Conservation (phyloP, 2,113 vertebrate genomes). For the Anarrhichthys ocellatus region DNA sequence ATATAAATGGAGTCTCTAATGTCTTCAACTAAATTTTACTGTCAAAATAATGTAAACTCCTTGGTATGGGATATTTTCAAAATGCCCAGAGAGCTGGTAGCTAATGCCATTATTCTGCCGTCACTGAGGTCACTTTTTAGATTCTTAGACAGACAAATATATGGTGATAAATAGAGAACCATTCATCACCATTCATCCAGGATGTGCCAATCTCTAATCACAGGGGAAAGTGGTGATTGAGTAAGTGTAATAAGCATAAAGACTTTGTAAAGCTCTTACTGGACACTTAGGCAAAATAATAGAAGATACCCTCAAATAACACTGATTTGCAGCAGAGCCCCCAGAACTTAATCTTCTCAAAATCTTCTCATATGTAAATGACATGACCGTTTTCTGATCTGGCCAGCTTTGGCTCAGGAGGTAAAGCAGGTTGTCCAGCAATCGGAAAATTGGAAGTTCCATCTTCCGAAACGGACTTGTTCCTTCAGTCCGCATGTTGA, state of each 20-base stretch:
- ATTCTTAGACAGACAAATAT: neutral
- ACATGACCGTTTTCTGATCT: neutral
- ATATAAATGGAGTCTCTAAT: neutral
- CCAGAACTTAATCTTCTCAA: neutral
- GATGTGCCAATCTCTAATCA: neutral
- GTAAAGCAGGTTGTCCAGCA: neutral
- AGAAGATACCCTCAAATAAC: neutral
- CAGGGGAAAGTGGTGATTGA: neutral
- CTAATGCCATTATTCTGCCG: neutral
- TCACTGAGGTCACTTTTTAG: neutral
- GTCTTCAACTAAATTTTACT: neutral
- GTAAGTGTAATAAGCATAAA: neutral
- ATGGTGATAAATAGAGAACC: slow-evolving; percentile 9
- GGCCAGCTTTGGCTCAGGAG: neutral
- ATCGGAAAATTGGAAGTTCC: too few species aligned
- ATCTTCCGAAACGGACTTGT: too few species aligned
- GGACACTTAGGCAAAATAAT: neutral
- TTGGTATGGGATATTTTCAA: neutral
- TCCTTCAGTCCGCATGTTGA: too few species aligned
- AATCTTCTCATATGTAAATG: neutral
- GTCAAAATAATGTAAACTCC: neutral
- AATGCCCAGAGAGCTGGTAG: neutral
- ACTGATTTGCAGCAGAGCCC: neutral
- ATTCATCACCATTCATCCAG: slow-evolving; percentile 10
- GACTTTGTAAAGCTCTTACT: neutral